Conservation (phyloP, 2,113 vertebrate genomes). For the Indicator maculatus region DNA sequence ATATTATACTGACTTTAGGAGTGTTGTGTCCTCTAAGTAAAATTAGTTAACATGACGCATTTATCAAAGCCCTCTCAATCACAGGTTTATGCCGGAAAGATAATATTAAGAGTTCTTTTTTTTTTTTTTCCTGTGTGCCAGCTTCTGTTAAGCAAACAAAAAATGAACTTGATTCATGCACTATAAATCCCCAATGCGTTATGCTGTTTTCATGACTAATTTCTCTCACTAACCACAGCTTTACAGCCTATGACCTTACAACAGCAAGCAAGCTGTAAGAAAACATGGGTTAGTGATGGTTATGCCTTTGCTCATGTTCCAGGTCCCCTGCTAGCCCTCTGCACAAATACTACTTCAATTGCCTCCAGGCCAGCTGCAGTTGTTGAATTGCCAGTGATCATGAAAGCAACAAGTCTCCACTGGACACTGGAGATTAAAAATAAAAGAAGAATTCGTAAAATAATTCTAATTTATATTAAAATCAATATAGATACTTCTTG, state of each 20-base stretch:
- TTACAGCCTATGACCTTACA: conserved; percentile 72
- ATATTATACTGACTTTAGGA: neutral
- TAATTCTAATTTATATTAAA: neutral
- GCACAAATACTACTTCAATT: conserved; percentile 49
- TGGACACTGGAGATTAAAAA: neutral
- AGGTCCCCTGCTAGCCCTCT: conserved; percentile 67
- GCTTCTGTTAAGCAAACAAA: conserved; percentile 68
- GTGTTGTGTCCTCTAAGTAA: neutral
- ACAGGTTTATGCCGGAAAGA: neutral
- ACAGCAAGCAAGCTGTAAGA: conserved; percentile 66
- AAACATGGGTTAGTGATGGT: conserved; percentile 69
- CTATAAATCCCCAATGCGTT: conserved; percentile 67
- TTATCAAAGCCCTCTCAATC: neutral
- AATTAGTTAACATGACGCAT: neutral
- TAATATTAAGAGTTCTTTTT: neutral
- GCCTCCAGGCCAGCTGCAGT: conserved; percentile 31
- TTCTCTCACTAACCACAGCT: conserved; percentile 73
- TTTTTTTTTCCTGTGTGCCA: conserved; percentile 23
- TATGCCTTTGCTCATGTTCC: conserved; percentile 64
- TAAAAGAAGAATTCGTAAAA: neutral
- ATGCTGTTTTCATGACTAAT: conserved; percentile 78
- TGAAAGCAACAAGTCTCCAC: neutral
- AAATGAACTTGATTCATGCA: conserved; percentile 56
- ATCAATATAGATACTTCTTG: neutral
- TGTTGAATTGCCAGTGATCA: conserved; percentile 18